Base-by-base conservation (phyloP, 2,888 invertebrate genomes). In the Drosophila yooni region DNA sequence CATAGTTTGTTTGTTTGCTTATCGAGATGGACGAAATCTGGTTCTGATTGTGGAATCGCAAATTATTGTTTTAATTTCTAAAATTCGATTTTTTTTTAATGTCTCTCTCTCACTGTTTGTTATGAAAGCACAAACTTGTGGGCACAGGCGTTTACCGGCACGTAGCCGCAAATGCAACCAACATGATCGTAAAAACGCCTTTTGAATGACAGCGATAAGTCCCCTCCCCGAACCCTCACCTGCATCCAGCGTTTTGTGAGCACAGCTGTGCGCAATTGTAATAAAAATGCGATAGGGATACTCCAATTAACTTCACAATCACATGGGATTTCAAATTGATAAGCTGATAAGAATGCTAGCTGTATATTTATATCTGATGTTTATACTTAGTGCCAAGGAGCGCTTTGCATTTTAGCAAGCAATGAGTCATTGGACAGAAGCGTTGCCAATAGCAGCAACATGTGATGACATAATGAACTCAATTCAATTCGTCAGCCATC, bases 381-480 rank as follows among this genome's bases (percentile, higher is more conserved):
- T 64, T 8, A 25, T 52, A 18, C n/a, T 43, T 25, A 53, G 33
- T 10, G 10, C 11, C 5, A 13, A 34, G 6, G 7, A n/a, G 15
- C 15, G 54, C 46, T 75, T 50, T n/a, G 52, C 43, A 33, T 18
- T 34, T n/a, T 40, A n/a, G 13, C 25, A 6, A 29, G 34, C 58
- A 33, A 38, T 88, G 76, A 82, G 60, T 81, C 83, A 68, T 88
- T 70, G 56, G 38, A 52, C 62, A 25, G 10, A 18, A 48, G 51
- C 52, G 57, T 57, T 57, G 70, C 59, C 68, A 70, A 63, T 64
- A 43, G 29, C 58, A 76, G 62, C 76, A 76, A 74, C 68, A 70
- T 70, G 72, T 63, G 82, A 88, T 85, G 84, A 85, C 84, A 81
- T 88, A 88, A 83, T 79, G 57, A 65, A 74, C 59, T 69, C 77